phyloP scores from a whole-genome alignment of 2,888 invertebrate genomes.

The Pandemis cinnamomeana region DNA sequence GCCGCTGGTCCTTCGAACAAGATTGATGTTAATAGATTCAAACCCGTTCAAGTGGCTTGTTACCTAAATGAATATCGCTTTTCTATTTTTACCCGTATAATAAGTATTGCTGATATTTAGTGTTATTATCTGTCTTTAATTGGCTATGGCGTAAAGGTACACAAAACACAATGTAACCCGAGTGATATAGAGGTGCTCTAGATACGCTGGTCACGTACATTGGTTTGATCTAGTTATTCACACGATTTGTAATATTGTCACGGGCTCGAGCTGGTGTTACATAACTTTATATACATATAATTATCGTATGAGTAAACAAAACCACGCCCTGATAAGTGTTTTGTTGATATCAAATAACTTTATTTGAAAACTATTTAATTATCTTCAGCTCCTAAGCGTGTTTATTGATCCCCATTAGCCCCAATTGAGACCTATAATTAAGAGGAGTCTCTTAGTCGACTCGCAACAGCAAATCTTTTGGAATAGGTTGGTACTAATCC shows the following conservation, averaged over 20 bases:
- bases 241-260: slow-evolving; percentile 13
- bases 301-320: slow-evolving; percentile 1
- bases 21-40: no score
- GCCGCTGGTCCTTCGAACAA: no score
- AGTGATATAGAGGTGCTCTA: slow-evolving; percentile 19
- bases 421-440: neutral
- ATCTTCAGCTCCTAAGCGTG: neutral
- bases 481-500: neutral
- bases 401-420: neutral
- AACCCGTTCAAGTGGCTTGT: no score
- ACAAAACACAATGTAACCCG: neutral
- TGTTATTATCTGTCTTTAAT: neutral
- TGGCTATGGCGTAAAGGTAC: neutral
- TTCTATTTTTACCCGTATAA: no score
- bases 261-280: slow-evolving; percentile 1
- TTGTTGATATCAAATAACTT: slow-evolving; percentile 2
- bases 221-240: slow-evolving; percentile 25
- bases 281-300: slow-evolving; percentile 4
- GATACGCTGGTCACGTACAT: slow-evolving; percentile 15
- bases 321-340: slow-evolving; percentile 22
- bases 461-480: neutral
- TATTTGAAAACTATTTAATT: neutral
- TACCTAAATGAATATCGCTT: no score
- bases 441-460: neutral
- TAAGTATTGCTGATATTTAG: neutral